Conservation (phyloP, 2,888 invertebrate species). For the Amphimallon solstitiale region DNA sequence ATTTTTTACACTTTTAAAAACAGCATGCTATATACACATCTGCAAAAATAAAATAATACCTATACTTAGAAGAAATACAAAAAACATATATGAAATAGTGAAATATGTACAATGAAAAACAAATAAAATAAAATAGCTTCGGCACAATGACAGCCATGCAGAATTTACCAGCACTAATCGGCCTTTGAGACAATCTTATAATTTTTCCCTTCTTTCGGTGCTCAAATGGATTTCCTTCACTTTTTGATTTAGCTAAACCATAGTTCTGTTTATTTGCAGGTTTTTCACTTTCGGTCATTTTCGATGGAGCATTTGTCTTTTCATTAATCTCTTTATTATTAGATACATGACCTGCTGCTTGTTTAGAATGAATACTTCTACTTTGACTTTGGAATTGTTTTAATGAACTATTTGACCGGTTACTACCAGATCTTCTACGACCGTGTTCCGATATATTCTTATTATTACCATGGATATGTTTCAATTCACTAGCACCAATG, state of each 20-base stretch:
- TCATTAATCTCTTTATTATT: constrained; percentile 16
- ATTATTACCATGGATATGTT: constrained; percentile 8
- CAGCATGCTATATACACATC: constrained; percentile 11
- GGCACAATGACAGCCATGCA: constrained; percentile 17
- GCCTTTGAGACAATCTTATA: constrained; percentile 57
- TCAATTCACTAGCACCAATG: constrained; percentile 1
- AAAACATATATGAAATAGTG: constrained; percentile 12
- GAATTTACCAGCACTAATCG: constrained; percentile 55
- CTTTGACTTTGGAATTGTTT: constrained; percentile 3
- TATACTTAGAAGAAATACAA: background rate
- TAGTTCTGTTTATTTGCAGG: constrained; percentile 47
- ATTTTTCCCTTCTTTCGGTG: constrained; percentile 59
- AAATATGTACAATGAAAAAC: background rate
- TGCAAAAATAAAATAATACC: constrained; percentile 22
- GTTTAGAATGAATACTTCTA: background rate
- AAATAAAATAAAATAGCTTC: background rate
- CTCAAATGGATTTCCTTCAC: constrained; percentile 61
- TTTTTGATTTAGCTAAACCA: constrained; percentile 59
- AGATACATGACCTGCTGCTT: background rate
- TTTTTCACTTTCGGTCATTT: background rate
- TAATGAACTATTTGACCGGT: constrained; percentile 17
- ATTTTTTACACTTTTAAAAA: too few species aligned
- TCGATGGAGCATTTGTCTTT: background rate
- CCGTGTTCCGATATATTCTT: background rate
- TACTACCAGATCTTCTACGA: constrained; percentile 22